Percentiles rank a stretch among this genome's conserved stretches.
These are phyloP conservation scores for Tetranychus piercei DNA, from an alignment of 2,888 invertebrate species.

Conservation along the genomic window DNA sequence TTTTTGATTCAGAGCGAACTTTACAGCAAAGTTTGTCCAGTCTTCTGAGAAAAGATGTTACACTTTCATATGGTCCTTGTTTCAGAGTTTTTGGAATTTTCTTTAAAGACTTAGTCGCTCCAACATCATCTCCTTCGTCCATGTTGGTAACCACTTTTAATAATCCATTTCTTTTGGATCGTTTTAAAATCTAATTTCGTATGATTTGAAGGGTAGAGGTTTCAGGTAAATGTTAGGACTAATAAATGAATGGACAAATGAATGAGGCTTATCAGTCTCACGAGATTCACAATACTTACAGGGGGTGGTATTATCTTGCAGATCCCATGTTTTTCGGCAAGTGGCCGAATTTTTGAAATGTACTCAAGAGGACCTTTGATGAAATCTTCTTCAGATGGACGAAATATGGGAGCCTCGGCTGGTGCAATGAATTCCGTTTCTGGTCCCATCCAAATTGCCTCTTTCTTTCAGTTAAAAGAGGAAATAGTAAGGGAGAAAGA, in stretches of 20 bases:
- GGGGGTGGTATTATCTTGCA: slow-evolving; percentile 90
- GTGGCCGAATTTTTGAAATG: slow-evolving; percentile 83
- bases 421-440: slow-evolving; percentile 19
- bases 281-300: slow-evolving; percentile 13
- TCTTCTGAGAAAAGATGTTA: neutral
- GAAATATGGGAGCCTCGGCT: slow-evolving; percentile 46
- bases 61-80: slow-evolving; percentile 8
- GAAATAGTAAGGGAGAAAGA: neutral
- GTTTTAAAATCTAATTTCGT: neutral
- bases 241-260: too few species aligned
- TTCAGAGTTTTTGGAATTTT: neutral
- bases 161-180: neutral
- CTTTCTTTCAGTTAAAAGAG: neutral
- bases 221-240: too few species aligned
- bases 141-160: neutral
- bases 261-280: too few species aligned
- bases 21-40: neutral
- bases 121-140: neutral
- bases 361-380: slow-evolving; percentile 73
- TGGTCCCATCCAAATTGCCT: neutral
- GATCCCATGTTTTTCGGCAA: slow-evolving; percentile 88
- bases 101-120: neutral
- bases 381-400: slow-evolving; percentile 85
- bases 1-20: neutral
- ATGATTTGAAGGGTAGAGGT: too few species aligned